Conservation (phyloP, 2,113 vertebrate genomes). For the Thomomys bottae region DNA sequence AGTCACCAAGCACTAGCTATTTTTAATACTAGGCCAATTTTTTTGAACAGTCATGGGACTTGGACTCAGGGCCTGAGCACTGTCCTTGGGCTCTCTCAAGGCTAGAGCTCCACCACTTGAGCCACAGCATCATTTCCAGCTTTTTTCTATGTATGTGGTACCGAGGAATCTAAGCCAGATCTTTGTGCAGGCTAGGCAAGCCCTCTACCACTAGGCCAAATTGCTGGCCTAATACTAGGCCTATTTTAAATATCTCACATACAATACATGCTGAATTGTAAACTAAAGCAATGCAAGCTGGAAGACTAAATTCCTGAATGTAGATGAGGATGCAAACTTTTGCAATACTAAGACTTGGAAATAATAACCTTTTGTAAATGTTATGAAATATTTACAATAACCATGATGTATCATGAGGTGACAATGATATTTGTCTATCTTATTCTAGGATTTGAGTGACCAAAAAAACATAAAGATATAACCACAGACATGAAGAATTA, state of each 20-base stretch:
- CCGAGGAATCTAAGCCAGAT: no score
- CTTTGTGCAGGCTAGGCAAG: no score
- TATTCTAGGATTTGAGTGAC: background rate
- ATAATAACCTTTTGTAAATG: background rate
- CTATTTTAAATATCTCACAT: background rate
- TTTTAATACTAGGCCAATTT: slow-evolving; percentile 15
- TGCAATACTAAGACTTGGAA: background rate
- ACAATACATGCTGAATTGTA: background rate
- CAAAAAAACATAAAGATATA: background rate
- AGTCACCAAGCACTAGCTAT: background rate
- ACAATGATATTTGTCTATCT: background rate
- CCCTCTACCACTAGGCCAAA: no score
- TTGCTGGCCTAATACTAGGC: background rate
- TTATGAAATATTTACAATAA: background rate
- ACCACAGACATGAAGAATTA: background rate
- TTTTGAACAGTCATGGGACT: no score
- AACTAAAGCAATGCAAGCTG: background rate
- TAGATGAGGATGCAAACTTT: background rate
- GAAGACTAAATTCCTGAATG: background rate
- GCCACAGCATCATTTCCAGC: no score
- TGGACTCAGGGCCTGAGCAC: no score
- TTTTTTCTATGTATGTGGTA: no score
- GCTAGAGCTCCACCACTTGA: no score
- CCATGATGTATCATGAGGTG: background rate
- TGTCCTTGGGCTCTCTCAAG: no score